Percentiles rank a stretch among this genome's conserved stretches.
phyloP scores from a whole-genome alignment of 2,888 invertebrate genomes.

The Spilosoma lubricipeda region DNA sequence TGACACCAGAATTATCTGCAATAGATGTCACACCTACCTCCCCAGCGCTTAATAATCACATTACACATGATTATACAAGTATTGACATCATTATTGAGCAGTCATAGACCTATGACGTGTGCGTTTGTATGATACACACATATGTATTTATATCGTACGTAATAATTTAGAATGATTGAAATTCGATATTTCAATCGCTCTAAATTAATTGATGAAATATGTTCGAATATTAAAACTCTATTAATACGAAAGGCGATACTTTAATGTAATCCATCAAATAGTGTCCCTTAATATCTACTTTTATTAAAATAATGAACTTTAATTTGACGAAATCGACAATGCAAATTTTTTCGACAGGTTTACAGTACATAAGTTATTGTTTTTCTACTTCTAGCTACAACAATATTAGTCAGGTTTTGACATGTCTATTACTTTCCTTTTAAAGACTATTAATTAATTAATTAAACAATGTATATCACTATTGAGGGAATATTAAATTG shows the following conservation, averaged over 20 bases:
- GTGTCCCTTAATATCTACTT: not conserved
- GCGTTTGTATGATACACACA: not conserved
- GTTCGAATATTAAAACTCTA: not conserved
- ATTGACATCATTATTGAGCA: not conserved
- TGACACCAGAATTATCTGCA: no score
- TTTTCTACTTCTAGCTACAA: not conserved
- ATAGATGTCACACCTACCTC: not conserved
- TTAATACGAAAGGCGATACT: not conserved
- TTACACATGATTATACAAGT: not conserved
- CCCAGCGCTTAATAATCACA: not conserved
- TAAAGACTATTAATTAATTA: not conserved
- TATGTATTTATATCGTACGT: not conserved
- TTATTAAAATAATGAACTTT: not conserved
- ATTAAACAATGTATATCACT: not conserved
- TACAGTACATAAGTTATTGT: not conserved
- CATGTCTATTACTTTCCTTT: not conserved
- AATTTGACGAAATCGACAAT: not conserved
- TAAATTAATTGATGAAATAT: not conserved
- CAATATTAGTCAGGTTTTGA: no score
- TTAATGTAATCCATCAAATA: not conserved
- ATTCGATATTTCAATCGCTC: not conserved
- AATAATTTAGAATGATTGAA: not conserved
- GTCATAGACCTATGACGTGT: not conserved
- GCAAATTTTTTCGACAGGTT: not conserved
- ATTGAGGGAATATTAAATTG: slow-evolving; percentile 5